Evolutionary conservation across 2,113 vertebrate genomes (phyloP).

Genomic region (Dromiciops gliroides): DNA sequence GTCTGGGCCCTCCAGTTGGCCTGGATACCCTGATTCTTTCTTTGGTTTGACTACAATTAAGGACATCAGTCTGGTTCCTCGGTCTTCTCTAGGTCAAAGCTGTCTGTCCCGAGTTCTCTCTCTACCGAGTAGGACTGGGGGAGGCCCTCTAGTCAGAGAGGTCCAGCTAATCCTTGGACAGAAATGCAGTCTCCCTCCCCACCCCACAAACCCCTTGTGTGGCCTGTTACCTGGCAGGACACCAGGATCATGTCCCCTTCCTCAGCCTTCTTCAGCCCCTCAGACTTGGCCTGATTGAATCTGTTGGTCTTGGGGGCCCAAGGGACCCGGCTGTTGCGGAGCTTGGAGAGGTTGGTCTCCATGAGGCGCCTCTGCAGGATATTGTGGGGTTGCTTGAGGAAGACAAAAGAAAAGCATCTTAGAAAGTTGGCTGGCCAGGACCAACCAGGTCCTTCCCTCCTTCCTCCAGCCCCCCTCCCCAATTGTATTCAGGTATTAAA

Average conservation of each 20-base stretch:
- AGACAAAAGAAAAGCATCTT: slow-evolving; percentile 57
- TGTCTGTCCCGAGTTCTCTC: not conserved
- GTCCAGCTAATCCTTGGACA: not conserved
- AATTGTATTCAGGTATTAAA: not conserved
- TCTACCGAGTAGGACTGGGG: slow-evolving; percentile 8
- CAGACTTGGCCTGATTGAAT: slow-evolving; percentile 79
- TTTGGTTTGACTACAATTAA: not conserved
- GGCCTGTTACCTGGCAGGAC: slow-evolving; percentile 86
- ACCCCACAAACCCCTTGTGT: not conserved
- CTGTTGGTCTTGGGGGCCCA: slow-evolving; percentile 82
- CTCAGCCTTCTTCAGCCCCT: slow-evolving; percentile 78
- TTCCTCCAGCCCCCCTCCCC: not conserved
- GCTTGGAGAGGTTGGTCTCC: slow-evolving; percentile 89
- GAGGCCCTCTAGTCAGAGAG: not conserved
- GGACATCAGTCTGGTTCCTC: not conserved
- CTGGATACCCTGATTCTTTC: not conserved
- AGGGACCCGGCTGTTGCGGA: slow-evolving; percentile 82
- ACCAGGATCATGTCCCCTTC: slow-evolving; percentile 87
- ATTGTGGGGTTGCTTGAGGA: slow-evolving; percentile 90
- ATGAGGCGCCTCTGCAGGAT: slow-evolving; percentile 92
- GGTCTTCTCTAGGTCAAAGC: not conserved
- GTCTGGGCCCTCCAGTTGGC: not conserved
- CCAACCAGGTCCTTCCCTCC: not conserved
- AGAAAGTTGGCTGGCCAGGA: not conserved
- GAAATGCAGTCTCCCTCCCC: not conserved